These are phyloP conservation scores for Centrocercus urophasianus DNA, from an alignment of 2,113 vertebrate species.

Conservation along the genomic window DNA sequence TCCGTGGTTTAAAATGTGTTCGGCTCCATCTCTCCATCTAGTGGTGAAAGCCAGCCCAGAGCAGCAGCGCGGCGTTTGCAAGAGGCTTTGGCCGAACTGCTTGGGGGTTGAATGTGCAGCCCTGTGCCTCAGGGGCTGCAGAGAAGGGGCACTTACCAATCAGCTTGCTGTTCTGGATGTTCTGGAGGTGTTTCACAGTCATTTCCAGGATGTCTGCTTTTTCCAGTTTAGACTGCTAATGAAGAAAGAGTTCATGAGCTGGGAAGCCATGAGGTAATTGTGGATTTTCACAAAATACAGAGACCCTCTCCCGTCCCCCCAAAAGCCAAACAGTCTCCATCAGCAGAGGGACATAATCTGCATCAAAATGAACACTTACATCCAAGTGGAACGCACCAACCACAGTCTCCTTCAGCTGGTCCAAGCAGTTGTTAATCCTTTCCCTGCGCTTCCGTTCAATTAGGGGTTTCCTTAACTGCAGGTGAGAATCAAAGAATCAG, in stretches of 20 bases:
- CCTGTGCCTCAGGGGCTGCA: neutral
- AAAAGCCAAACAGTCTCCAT: neutral
- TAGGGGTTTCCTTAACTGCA: slow-evolving; percentile 88
- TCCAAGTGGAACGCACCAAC: slow-evolving; percentile 88
- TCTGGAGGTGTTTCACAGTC: slow-evolving; percentile 92
- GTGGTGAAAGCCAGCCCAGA: neutral
- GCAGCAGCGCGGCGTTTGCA: neutral
- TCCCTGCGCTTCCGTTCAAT: slow-evolving; percentile 90
- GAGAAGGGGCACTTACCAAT: slow-evolving; percentile 76
- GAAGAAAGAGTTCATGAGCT: neutral
- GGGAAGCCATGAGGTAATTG: neutral
- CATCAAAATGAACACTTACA: slow-evolving; percentile 76
- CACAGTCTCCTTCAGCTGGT: slow-evolving; percentile 90
- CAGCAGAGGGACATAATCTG: neutral
- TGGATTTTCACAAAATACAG: neutral
- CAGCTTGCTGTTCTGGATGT: slow-evolving; percentile 84
- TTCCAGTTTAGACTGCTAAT: slow-evolving; percentile 91
- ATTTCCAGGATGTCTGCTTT: slow-evolving; percentile 94
- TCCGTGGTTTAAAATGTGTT: fast-evolving
- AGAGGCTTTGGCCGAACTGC: neutral
- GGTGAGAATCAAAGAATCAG: neutral
- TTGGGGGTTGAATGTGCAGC: fast-evolving
- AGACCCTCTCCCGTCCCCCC: fast-evolving
- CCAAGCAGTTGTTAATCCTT: slow-evolving; percentile 90
- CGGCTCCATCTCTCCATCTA: slow-evolving; percentile 63